Conservation (phyloP, 2,888 invertebrate species). For the Andrena hattorfiana region DNA sequence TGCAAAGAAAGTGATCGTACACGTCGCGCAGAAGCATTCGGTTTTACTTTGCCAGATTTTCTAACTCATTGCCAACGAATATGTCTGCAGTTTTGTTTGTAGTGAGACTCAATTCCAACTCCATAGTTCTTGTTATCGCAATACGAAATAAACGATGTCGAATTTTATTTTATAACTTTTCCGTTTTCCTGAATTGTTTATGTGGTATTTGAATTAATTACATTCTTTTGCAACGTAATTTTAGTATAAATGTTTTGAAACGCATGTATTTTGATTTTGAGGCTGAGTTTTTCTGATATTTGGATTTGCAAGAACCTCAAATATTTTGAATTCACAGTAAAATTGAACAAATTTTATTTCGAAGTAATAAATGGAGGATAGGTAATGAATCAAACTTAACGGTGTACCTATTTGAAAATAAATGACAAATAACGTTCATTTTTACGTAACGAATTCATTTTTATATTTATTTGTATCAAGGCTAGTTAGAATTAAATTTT, state of each 20-base stretch:
- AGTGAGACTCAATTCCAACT: not conserved
- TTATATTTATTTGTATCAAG: too few species aligned
- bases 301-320: not conserved
- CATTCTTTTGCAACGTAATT: not conserved
- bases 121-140: not conserved
- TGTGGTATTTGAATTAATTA: not conserved
- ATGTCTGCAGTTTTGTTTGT: not conserved
- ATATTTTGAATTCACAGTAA: too few species aligned
- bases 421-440: too few species aligned
- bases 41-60: conserved; percentile 7
- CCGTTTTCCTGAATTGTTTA: too few species aligned
- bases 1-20: conserved; percentile 60
- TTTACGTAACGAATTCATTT: too few species aligned
- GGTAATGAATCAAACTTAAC: too few species aligned
- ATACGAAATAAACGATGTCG: not conserved
- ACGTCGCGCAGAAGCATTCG: not conserved
- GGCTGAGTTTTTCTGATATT: not conserved
- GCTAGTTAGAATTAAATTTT: too few species aligned
- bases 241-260: not conserved
- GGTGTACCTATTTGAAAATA: too few species aligned
- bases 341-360: too few species aligned
- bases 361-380: too few species aligned
- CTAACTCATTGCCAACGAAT: not conserved
- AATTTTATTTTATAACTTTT: not conserved
- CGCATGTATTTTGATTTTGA: not conserved